Evolutionary conservation across 2,888 invertebrate species (phyloP), one percentile per base, ranked within the genome.

Genomic region (Leucophenga montana): DNA sequence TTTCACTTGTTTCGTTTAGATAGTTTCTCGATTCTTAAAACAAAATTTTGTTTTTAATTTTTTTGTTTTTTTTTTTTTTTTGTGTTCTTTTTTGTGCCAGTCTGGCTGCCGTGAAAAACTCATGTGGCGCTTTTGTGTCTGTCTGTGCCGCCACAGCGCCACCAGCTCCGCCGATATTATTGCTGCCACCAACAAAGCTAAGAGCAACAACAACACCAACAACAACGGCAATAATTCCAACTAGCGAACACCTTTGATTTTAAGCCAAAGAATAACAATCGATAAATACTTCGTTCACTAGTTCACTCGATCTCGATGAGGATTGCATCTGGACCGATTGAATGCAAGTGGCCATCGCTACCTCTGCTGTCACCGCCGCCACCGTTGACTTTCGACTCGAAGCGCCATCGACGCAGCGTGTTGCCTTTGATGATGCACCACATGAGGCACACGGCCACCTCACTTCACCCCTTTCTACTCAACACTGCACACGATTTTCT

Each of bases 101-200:
- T 68, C 71, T 80, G 79, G 78, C 79, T 78, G 77, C 77, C 76
- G 72, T 73, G 73, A 62, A 69, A 73, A 73, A 67, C 73, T 76
- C 78, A 76, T 77, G 79, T 87, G 87, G 87, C 86, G 86, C 86
- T 87, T 87, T 87, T 82, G 84, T 86, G 86, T 87, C 39, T 39
- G 39, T 83, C 39, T 39, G 39, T 83, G 79, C 78, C 79, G 80
- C 74, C 33, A 65, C 77, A 65, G 33, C 57, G 66, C 33, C 31
- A 56, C 31, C 33, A 65, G 53, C 50, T 61, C 27, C 39, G 39
- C 39, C 57, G 27, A 39, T 39, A 53, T 33, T n/a, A 11, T 39
- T 39, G 39, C 39, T 39, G 39, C 39, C 39, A 39, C 39, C 39
- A 39, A 39, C 39, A 39, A 39, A 39, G 39, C 9, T 22, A 65